Evolutionary conservation across 2,113 vertebrate species (phyloP).

Genomic region (Austrofundulus limnaeus): DNA sequence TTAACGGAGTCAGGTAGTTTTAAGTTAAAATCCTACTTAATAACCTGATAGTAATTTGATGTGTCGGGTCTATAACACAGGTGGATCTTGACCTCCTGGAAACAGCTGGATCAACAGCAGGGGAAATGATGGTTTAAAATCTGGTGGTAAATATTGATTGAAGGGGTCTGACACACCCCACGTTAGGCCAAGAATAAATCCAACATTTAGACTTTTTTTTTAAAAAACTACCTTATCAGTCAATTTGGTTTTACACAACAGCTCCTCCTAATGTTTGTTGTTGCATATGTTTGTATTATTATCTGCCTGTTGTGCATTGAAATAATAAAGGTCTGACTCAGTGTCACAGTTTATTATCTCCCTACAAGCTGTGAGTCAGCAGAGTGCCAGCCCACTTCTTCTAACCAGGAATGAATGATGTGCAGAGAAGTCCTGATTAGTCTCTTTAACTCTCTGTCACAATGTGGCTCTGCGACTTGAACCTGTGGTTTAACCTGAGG

Average conservation of each 20-base stretch:
- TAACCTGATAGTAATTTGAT: no score
- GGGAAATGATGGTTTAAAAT: no score
- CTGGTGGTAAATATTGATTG: no score
- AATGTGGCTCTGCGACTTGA: slow-evolving; percentile 60
- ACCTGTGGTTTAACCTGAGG: slow-evolving; percentile 52
- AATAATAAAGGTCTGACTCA: slow-evolving; percentile 3
- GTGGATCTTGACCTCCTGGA: no score
- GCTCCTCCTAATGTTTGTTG: no score
- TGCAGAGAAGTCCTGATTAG: background rate
- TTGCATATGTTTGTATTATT: background rate
- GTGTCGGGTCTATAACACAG: no score
- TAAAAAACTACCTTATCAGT: background rate
- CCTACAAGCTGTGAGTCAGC: slow-evolving; percentile 44
- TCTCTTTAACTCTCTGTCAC: slow-evolving; percentile 10
- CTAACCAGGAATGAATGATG: slow-evolving; percentile 18
- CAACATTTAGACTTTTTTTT: no score
- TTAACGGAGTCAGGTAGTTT: no score
- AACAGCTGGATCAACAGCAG: no score
- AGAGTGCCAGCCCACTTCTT: slow-evolving; percentile 35
- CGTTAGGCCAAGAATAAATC: no score
- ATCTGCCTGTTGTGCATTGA: background rate
- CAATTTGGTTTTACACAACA: background rate
- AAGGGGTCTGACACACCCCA: no score
- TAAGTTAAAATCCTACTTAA: no score
- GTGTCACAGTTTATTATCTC: slow-evolving; percentile 6